These are phyloP conservation scores for Caranx ignobilis DNA, from an alignment of 2,113 vertebrate genomes.

Conservation along the genomic window DNA sequence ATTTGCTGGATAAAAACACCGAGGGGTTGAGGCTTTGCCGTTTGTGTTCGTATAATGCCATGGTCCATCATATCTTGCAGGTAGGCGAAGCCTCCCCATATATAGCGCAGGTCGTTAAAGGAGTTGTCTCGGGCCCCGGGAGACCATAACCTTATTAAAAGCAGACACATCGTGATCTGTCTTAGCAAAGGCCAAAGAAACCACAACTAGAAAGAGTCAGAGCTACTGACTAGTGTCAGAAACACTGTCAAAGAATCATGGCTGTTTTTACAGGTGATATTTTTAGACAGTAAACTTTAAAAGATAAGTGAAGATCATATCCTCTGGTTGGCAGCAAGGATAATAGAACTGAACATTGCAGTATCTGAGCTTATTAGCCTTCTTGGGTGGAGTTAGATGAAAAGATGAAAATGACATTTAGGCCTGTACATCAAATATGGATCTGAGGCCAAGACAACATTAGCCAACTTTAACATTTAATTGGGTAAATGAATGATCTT, in stretches of 20 bases:
- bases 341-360: background rate
- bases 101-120: conserved; percentile 93
- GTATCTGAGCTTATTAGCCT: background rate
- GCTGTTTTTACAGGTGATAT: conserved; percentile 33
- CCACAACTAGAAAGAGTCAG: conserved; percentile 27
- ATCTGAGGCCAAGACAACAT: no score
- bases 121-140: conserved; percentile 93
- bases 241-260: conserved; percentile 7
- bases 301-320: background rate
- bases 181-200: conserved; percentile 54
- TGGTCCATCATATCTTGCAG: conserved; percentile 96
- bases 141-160: conserved; percentile 91
- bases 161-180: conserved; percentile 61
- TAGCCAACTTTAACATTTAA: no score
- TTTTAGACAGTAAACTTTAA: conserved; percentile 35
- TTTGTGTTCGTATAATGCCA: conserved; percentile 88
- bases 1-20: conserved; percentile 96
- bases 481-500: no score
- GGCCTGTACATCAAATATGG: no score
- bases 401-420: background rate
- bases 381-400: background rate
- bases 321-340: background rate
- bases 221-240: conserved; percentile 22
- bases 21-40: conserved; percentile 85
- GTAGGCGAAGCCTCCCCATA: conserved; percentile 95